Evolutionary conservation across 2,113 vertebrate species (phyloP).

Genomic region (Macrotus californicus): DNA sequence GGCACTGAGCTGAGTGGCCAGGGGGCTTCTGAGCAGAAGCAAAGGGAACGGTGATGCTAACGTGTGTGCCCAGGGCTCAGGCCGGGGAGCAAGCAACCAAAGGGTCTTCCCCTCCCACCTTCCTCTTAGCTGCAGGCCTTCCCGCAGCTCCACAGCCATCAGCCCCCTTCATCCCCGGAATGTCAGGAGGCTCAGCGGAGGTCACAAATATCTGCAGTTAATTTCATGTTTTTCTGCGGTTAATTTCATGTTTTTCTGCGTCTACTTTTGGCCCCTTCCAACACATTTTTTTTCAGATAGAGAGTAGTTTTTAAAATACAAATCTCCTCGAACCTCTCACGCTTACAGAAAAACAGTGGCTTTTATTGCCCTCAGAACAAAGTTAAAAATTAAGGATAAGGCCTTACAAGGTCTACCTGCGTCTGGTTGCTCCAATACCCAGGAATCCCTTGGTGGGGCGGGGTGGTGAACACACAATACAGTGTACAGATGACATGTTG

Average conservation of each 20-base stretch:
- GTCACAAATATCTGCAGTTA: accelerated
- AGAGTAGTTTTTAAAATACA: neutral
- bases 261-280: neutral
- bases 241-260: neutral
- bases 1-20: neutral
- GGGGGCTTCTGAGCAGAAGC: neutral
- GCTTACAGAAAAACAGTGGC: neutral
- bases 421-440: neutral
- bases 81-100: accelerated
- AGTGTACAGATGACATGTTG: no score
- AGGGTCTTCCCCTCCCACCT: neutral
- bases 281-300: neutral
- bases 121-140: neutral
- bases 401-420: no score
- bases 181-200: neutral
- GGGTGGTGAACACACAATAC: no score
- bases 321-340: neutral
- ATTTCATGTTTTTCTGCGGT: neutral
- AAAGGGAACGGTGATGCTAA: neutral
- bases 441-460: neutral
- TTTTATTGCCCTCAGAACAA: neutral
- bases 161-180: neutral
- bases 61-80: neutral
- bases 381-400: neutral
- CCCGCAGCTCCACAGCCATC: no score